phyloP scores from a whole-genome alignment of 2,113 vertebrate species.

The Tylochromis polylepis region DNA sequence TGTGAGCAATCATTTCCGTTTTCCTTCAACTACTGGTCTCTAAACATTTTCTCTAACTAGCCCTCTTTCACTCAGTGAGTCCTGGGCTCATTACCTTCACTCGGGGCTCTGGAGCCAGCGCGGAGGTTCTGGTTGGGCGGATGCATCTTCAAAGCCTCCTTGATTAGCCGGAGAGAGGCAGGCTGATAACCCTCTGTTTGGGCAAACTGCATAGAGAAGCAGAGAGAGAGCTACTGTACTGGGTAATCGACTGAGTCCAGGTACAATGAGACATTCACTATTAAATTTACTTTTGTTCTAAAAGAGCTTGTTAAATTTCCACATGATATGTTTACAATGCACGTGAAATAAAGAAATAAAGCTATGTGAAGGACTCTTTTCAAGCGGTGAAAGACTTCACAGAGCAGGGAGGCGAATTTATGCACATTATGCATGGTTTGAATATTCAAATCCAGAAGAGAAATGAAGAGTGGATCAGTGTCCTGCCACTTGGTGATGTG shows the following conservation, averaged over 20 bases:
- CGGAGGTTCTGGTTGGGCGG: conserved; percentile 51
- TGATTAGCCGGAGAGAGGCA: conserved; percentile 72
- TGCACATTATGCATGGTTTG: conserved; percentile 4
- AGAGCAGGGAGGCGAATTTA: not conserved
- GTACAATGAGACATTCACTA: not conserved
- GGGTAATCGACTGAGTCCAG: not conserved
- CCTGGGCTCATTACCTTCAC: conserved; percentile 55
- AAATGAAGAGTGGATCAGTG: not conserved
- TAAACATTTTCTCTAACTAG: not conserved
- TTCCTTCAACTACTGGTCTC: not conserved
- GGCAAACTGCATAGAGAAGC: conserved; percentile 39
- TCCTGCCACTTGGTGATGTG: not conserved
- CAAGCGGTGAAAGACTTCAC: not conserved
- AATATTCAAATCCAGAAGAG: conserved; percentile 15
- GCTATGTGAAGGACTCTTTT: not conserved
- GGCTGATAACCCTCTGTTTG: conserved; percentile 70
- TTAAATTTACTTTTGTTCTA: not conserved
- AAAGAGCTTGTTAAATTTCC: not conserved
- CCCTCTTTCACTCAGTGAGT: not conserved
- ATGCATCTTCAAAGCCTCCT: conserved; percentile 75
- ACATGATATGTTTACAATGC: not conserved
- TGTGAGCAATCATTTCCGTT: not conserved
- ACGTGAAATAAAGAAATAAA: not conserved
- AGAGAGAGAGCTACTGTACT: not conserved
- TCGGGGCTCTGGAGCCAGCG: conserved; percentile 35